A percentile compares a stretch with the other conserved stretches of the same genome.
phyloP scores from a whole-genome alignment of 2,888 invertebrate species.

The Strigamia crassipes region DNA sequence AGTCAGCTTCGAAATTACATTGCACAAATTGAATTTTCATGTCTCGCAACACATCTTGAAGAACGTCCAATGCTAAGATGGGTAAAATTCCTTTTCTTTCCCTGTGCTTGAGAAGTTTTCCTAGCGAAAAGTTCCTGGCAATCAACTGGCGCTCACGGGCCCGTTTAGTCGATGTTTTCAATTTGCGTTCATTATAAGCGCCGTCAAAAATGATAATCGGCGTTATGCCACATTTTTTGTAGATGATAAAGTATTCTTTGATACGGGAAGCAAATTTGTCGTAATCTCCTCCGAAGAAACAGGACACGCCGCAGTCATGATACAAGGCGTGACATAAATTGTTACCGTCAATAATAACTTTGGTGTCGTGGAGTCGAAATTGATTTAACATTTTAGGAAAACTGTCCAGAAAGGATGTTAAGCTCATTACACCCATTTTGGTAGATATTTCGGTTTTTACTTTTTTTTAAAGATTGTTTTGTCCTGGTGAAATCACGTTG shows the following conservation, averaged over 20 bases:
- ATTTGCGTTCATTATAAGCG: conserved; percentile 64
- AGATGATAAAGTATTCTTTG: conserved; percentile 70
- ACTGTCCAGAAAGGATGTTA: conserved; percentile 68
- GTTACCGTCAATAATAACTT: conserved; percentile 79
- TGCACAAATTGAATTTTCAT: conserved; percentile 71
- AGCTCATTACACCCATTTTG: conserved; percentile 80
- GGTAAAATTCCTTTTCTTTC: conserved; percentile 68
- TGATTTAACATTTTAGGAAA: conserved; percentile 63
- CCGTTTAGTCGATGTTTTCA: conserved; percentile 65
- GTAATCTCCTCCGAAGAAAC: conserved; percentile 84
- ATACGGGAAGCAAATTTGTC: conserved; percentile 72
- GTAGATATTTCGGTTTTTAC: background rate
- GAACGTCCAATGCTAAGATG: conserved; percentile 73
- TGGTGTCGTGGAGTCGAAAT: conserved; percentile 69
- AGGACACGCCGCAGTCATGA: conserved; percentile 60
- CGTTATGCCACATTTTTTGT: conserved; percentile 72
- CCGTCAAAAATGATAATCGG: conserved; percentile 81
- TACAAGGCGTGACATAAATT: conserved; percentile 65
- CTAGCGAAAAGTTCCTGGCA: conserved; percentile 43
- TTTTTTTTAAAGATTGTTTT: background rate
- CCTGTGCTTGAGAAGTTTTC: conserved; percentile 51
- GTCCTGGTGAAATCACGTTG: background rate
- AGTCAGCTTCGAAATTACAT: conserved; percentile 88
- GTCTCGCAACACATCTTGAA: conserved; percentile 70
- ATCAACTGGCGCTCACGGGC: conserved; percentile 51